phyloP scores from a whole-genome alignment of 2,888 invertebrate genomes.

The Chrysolina americana region DNA sequence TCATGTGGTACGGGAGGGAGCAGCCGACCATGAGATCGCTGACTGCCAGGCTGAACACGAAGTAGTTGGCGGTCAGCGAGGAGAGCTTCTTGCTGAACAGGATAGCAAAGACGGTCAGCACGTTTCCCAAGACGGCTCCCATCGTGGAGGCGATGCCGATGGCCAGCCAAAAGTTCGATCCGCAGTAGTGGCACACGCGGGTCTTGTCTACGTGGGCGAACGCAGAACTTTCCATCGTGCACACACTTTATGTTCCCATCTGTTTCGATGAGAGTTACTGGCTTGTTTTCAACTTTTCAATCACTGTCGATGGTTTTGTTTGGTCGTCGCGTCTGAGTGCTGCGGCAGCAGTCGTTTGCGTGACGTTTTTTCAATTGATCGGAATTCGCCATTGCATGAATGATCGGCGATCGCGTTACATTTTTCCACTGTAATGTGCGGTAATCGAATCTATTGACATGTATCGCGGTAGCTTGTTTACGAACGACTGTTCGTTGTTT shows the following conservation, averaged over 20 bases:
- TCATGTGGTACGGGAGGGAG: slow-evolving; percentile 83
- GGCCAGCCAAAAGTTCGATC: slow-evolving; percentile 40
- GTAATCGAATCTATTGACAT: slow-evolving; percentile 18
- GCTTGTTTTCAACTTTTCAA: slow-evolving; percentile 24
- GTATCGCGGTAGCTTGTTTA: slow-evolving; percentile 18
- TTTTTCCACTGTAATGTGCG: neutral
- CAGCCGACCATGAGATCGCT: slow-evolving; percentile 86
- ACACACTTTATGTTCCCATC: slow-evolving; percentile 15
- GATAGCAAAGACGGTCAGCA: slow-evolving; percentile 83
- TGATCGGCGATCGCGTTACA: neutral
- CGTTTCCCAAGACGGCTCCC: slow-evolving; percentile 73
- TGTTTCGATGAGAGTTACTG: neutral
- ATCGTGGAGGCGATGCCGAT: slow-evolving; percentile 32
- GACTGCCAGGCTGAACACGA: slow-evolving; percentile 84
- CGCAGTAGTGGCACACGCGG: slow-evolving; percentile 40
- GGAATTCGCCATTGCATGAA: slow-evolving; percentile 2
- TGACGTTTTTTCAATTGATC: slow-evolving; percentile 16
- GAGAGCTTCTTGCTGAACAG: slow-evolving; percentile 79
- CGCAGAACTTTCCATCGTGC: slow-evolving; percentile 24
- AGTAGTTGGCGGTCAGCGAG: slow-evolving; percentile 82
- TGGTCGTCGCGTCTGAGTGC: slow-evolving; percentile 7
- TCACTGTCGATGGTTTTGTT: slow-evolving; percentile 29
- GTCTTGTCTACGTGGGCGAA: neutral
- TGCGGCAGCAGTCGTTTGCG: neutral
- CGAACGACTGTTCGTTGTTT: slow-evolving; percentile 13